Base-by-base conservation (phyloP, 2,888 invertebrate genomes). In the Hololepta plana region DNA sequence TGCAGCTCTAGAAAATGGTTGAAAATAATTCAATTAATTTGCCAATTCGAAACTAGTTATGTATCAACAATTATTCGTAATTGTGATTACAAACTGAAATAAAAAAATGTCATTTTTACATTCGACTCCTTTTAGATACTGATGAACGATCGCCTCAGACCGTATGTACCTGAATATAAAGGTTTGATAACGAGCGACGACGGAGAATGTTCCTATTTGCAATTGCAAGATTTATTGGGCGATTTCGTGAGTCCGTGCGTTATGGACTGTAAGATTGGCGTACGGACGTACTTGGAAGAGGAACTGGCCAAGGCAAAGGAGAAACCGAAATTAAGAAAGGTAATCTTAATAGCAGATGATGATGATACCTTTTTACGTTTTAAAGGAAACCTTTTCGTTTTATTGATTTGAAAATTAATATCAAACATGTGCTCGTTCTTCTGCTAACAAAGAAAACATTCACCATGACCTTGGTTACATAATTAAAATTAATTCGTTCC, bases 181-280 rank as follows among this genome's bases (percentile, higher is more conserved):
- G 90, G 90, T n/a, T 67, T 76, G 47, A 71, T 77, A 32, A 72
- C 71, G 3, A 72, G 73, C 43, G 76, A 79, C 43, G 79, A 77
- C 42, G 76, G 75, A 44, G 77, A 79, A 63, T 59, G 76, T 72
- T 69, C 70, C 35, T 93, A 87, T 53, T 65, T 93, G 32, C 87
- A 91, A 57, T 62, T 93, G 27, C 85, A 93, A 65, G 93, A 93
- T 58, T 62, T 93, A 26, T 59, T 93, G 30, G 82, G 85, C 34
- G 84, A 84, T 48, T 93, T 90, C 51, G 72, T 77, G 40, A 73
- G 81, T 32, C 91, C 93, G 0, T 91, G 87, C 48, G 90, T 93
- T 3, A 93, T 93, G 91, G 93, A 93, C 59, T 87, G 91, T 55
- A 93, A 93, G 59, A 76, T 93, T 39, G 93, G 93, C 15, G 84